Evolutionary conservation across 2,888 invertebrate genomes (phyloP).

Genomic region (Hartigia nigra): DNA sequence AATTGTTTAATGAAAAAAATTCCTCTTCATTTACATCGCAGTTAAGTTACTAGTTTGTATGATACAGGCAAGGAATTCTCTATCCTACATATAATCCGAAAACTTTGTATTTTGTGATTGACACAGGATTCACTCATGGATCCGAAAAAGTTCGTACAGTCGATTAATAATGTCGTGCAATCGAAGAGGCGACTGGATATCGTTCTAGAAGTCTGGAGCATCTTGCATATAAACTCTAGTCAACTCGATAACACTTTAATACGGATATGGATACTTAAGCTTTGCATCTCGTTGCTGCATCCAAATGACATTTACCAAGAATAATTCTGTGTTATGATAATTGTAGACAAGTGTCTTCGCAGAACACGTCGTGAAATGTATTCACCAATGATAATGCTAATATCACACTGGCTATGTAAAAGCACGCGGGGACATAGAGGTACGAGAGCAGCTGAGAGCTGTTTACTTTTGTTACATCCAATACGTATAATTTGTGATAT

Average conservation of each 20-base stretch:
- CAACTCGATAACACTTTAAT: neutral
- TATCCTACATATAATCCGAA: neutral
- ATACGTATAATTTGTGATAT: neutral
- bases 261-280: neutral
- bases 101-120: neutral
- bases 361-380: slow-evolving; percentile 37
- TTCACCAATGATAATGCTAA: slow-evolving; percentile 23
- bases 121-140: neutral
- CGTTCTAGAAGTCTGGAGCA: neutral
- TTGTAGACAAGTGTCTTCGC: slow-evolving; percentile 54
- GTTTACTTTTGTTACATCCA: neutral
- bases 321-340: slow-evolving; percentile 57
- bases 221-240: neutral
- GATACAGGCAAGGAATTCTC: neutral
- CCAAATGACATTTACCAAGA: slow-evolving; percentile 51
- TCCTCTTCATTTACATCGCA: too few relatives aligned
- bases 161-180: neutral
- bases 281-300: slow-evolving; percentile 35
- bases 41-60: too few relatives aligned
- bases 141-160: neutral
- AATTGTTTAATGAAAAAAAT: neutral
- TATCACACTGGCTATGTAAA: neutral
- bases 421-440: neutral
- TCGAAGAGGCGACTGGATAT: neutral
- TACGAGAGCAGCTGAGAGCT: neutral